Conservation (phyloP, 2,888 invertebrate genomes). For the Entomobrya proxima region DNA sequence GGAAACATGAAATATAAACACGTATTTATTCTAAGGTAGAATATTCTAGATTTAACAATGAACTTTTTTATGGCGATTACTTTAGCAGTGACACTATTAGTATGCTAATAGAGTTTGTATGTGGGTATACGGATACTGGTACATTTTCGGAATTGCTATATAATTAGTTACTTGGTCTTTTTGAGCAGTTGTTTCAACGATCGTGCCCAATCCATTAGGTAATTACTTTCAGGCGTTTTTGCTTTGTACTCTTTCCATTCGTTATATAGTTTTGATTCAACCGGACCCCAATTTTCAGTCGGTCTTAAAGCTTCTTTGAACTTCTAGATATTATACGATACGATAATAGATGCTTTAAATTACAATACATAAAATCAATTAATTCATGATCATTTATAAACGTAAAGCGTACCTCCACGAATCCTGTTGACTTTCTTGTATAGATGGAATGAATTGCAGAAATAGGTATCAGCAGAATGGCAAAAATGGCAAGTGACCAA, state of each 20-base stretch:
- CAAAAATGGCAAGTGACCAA: constrained; percentile 53
- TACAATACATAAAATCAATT: neutral
- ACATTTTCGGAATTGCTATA: neutral
- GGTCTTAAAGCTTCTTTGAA: constrained; percentile 54
- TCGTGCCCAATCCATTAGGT: constrained; percentile 17
- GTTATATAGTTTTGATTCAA: neutral
- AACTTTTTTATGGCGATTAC: neutral
- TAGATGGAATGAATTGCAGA: constrained; percentile 54
- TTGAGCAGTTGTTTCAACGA: constrained; percentile 22
- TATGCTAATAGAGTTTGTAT: constrained; percentile 5
- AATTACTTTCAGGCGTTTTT: neutral
- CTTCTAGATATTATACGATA: constrained; percentile 64
- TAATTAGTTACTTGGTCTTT: neutral
- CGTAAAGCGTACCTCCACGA: constrained; percentile 44
- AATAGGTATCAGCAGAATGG: constrained; percentile 57
- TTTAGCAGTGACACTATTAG: constrained; percentile 3
- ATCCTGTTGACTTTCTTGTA: constrained; percentile 37
- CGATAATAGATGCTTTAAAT: neutral
- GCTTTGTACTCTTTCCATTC: constrained; percentile 33
- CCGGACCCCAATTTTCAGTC: constrained; percentile 65
- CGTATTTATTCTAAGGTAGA: no score
- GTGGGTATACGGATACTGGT: neutral
- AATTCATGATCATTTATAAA: neutral
- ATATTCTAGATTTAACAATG: neutral
- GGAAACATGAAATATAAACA: no score